These are phyloP conservation scores for Epizoanthus scotinus DNA, from an alignment of 92 coral and sea anemone genomes.

Conservation along the genomic window DNA sequence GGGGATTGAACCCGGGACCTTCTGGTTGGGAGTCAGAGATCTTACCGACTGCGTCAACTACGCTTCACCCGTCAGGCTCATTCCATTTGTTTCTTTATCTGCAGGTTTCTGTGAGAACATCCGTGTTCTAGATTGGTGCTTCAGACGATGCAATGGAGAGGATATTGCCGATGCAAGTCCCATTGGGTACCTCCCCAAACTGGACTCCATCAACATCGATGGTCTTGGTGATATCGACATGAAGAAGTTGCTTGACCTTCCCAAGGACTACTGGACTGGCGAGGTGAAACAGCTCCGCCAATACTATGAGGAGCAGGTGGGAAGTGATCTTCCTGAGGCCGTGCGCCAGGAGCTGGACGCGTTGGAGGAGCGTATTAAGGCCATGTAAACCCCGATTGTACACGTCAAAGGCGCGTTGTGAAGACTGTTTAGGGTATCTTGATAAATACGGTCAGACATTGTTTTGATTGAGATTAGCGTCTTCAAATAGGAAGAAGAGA, in stretches of 20 bases:
- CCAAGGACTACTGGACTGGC: constrained; percentile 87
- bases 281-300: constrained; percentile 62
- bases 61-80: no score
- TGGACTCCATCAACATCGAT: constrained; percentile 69
- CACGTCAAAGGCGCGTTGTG: no score
- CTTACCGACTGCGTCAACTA: no score
- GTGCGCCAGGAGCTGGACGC: constrained; percentile 69
- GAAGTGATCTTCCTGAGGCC: constrained; percentile 71
- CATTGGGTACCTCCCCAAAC: constrained; percentile 85
- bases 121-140: constrained; percentile 94
- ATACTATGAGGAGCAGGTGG: constrained; percentile 87
- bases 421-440: no score
- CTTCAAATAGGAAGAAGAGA: no score
- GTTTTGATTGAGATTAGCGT: no score
- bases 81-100: background rate
- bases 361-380: constrained; percentile 76
- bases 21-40: no score
- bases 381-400: constrained; percentile 21
- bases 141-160: constrained; percentile 78
- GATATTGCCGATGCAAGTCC: constrained; percentile 76
- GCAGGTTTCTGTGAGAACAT: constrained; percentile 95
- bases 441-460: no score
- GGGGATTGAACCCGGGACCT: no score
- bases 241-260: constrained; percentile 72
- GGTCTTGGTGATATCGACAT: constrained; percentile 67